Evolutionary conservation across 1,140 invertebrate genomes (phyloP).

Genomic region (Gryllus bimaculatus): DNA sequence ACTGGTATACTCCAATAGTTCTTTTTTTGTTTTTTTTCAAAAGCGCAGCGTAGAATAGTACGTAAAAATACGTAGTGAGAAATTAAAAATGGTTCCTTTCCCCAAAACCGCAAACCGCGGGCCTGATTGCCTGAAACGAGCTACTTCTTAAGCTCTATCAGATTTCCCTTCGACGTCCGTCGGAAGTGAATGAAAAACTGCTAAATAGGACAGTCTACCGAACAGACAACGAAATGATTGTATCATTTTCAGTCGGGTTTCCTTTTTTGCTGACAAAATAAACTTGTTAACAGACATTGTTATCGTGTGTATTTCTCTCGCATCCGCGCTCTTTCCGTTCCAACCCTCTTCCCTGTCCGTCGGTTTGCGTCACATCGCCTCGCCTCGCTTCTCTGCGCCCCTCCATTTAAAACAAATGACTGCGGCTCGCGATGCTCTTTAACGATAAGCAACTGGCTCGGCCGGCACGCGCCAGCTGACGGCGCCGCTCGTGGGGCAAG

Average conservation of each 20-base stretch:
- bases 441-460: conserved; percentile 13
- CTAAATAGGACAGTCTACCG: not conserved
- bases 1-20: too few relatives aligned
- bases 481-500: too few relatives aligned
- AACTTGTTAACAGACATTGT: conserved; percentile 20
- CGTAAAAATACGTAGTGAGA: too few relatives aligned
- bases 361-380: not conserved
- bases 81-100: too few relatives aligned
- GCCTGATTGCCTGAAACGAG: not conserved
- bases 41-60: too few relatives aligned
- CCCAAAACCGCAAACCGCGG: not conserved
- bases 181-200: not conserved
- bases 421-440: conserved; percentile 10
- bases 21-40: too few relatives aligned
- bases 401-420: conserved; percentile 14
- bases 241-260: not conserved
- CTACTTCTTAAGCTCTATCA: not conserved
- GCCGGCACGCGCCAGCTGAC: not conserved
- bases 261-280: conserved; percentile 17
- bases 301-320: not conserved
- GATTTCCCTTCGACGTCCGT: not conserved
- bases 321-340: not conserved
- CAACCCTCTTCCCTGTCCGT: not conserved
- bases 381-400: not conserved
- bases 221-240: not conserved